A percentile compares a stretch with the other conserved stretches of the same genome.
phyloP scores from a whole-genome alignment of 2,113 vertebrate species.

The Percopsis transmontana region DNA sequence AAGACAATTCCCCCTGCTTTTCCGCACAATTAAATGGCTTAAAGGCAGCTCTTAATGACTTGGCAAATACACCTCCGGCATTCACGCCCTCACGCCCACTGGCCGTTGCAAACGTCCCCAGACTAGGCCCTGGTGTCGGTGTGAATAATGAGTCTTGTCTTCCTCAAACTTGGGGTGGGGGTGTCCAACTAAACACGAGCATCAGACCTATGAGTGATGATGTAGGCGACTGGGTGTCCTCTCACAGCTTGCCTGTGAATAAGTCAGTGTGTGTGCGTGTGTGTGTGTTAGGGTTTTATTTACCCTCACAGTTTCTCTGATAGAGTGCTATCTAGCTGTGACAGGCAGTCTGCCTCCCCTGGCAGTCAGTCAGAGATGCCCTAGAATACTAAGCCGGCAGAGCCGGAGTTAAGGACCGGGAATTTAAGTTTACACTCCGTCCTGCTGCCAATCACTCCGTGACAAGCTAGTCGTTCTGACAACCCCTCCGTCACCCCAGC shows the following conservation, averaged over 20 bases:
- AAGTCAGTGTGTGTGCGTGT: constrained; percentile 2
- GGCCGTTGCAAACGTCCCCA: constrained; percentile 23
- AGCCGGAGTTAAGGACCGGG: constrained; percentile 26
- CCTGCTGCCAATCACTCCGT: constrained; percentile 49
- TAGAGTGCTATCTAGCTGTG: constrained; percentile 47
- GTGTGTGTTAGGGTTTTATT: constrained; percentile 40
- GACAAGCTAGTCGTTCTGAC: constrained; percentile 34
- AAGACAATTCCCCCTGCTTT: constrained; percentile 48
- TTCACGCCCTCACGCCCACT: constrained; percentile 44
- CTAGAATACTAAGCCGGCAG: constrained; percentile 8
- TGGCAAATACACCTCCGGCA: constrained; percentile 49
- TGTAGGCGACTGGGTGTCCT: constrained; percentile 6
- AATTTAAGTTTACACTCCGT: constrained; percentile 2
- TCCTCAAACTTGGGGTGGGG: constrained; percentile 22
- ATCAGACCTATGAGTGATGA: neutral
- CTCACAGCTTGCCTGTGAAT: constrained; percentile 34
- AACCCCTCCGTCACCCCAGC: constrained; percentile 4
- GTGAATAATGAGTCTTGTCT: constrained; percentile 29
- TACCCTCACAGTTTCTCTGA: constrained; percentile 51
- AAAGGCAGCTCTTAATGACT: constrained; percentile 61
- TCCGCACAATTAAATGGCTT: constrained; percentile 59
- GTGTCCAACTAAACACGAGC: neutral
- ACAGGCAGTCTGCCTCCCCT: constrained; percentile 56
- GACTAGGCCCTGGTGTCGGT: constrained; percentile 38
- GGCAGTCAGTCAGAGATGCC: neutral